Conservation (phyloP, 2,797 vertebrate species). For the Smutsia temminckii region DNA sequence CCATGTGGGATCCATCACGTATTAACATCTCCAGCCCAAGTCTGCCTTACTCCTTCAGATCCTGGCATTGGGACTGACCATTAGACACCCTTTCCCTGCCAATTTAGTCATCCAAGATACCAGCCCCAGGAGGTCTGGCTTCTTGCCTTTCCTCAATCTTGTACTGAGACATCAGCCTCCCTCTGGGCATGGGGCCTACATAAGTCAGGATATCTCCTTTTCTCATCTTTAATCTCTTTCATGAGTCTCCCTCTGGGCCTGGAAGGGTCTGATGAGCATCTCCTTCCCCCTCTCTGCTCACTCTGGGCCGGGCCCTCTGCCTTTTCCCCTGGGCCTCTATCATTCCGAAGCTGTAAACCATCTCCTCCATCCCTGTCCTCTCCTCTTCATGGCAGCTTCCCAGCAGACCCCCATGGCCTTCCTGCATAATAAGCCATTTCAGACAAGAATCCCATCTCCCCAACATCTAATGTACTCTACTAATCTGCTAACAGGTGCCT, state of each 20-base stretch:
- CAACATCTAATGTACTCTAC: slow-evolving; percentile 16
- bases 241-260: background rate
- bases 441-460: slow-evolving; percentile 59
- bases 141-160: background rate
- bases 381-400: background rate
- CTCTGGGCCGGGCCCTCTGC: background rate
- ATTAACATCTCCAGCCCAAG: background rate
- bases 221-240: background rate
- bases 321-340: background rate
- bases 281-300: background rate
- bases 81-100: background rate
- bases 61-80: rapidly evolving
- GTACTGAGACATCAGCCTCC: background rate
- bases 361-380: background rate
- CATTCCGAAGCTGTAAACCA: background rate
- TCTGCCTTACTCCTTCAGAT: background rate
- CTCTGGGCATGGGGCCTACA: background rate
- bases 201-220: too few relatives aligned
- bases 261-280: background rate
- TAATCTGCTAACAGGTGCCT: slow-evolving; percentile 55
- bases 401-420: background rate
- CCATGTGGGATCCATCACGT: rapidly evolving
- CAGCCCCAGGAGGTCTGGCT: background rate
- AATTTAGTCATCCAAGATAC: background rate
- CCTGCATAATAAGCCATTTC: slow-evolving; percentile 3